Percentiles rank a stretch among this genome's conserved stretches.
Conservation (phyloP, 2,113 vertebrate genomes). For the Antechinus stuartii region DNA sequence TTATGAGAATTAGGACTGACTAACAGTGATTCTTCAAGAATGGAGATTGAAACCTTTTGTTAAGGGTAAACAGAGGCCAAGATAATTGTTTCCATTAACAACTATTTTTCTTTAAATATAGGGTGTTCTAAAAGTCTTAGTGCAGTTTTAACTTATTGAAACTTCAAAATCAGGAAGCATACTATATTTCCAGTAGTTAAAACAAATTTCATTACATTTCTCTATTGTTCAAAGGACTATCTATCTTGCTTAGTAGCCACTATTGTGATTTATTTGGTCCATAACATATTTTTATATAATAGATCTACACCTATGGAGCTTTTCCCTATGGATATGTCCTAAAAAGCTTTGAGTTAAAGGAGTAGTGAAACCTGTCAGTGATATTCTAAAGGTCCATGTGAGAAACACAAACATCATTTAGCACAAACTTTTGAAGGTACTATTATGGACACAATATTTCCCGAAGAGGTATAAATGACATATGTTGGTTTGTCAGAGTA, state of each 20-base stretch:
- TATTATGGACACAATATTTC: background rate
- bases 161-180: background rate
- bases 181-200: background rate
- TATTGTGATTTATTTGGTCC: background rate
- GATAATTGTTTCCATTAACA: constrained; percentile 21
- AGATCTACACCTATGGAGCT: background rate
- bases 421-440: background rate
- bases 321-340: background rate
- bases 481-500: background rate
- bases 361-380: background rate
- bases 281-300: background rate
- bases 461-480: background rate
- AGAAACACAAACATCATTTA: background rate
- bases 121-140: background rate
- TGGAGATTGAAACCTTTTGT: background rate
- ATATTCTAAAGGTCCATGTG: background rate
- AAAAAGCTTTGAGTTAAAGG: background rate
- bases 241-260: background rate
- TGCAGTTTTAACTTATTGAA: background rate
- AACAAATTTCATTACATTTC: background rate
- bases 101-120: background rate
- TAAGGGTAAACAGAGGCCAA: background rate
- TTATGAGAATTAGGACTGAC: background rate
- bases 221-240: background rate
- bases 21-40: background rate